Conservation (phyloP, 1,140 invertebrate species). For the Caenorhabditis brenneri region DNA sequence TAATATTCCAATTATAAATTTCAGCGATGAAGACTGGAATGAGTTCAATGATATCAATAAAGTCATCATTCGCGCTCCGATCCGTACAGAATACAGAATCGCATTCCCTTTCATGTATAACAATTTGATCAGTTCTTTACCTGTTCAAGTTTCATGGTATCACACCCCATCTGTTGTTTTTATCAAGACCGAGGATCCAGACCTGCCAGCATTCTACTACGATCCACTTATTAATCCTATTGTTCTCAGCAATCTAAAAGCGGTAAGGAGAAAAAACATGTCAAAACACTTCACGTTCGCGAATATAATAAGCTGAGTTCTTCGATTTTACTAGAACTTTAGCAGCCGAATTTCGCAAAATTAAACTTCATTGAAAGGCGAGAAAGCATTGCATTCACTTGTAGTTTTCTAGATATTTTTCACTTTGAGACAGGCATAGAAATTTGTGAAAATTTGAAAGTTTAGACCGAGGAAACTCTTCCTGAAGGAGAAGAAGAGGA, state of each 20-base stretch:
- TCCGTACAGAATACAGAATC: slow-evolving; percentile 97
- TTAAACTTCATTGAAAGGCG: slow-evolving; percentile 41
- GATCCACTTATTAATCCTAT: slow-evolving; percentile 99
- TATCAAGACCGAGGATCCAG: slow-evolving; percentile 99
- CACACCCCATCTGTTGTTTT: slow-evolving; percentile 98
- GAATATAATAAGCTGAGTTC: not conserved
- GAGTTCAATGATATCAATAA: slow-evolving; percentile 99
- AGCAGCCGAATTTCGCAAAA: slow-evolving; percentile 30
- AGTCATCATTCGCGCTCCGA: slow-evolving; percentile 97
- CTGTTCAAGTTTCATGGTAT: slow-evolving; percentile 76
- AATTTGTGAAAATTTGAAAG: not conserved
- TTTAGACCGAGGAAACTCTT: slow-evolving; percentile 74
- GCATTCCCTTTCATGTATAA: slow-evolving; percentile 99
- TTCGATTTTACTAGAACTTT: not conserved
- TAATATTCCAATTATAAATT: slow-evolving; percentile 63
- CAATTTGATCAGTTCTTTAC: slow-evolving; percentile 75
- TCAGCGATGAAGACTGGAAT: slow-evolving; percentile 98
- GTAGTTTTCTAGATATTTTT: too few species aligned
- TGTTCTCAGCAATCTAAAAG: slow-evolving; percentile 88
- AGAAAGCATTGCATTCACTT: too few species aligned
- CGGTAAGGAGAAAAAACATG: slow-evolving; percentile 71
- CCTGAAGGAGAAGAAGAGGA: slow-evolving; percentile 87
- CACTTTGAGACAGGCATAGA: too few species aligned
- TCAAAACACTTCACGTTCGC: not conserved
- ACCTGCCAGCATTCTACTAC: slow-evolving; percentile 98